A percentile compares a stretch with the other conserved stretches of the same genome.
These are phyloP conservation scores for Campaea margaritaria DNA, from an alignment of 2,888 invertebrate species.

Conservation along the genomic window DNA sequence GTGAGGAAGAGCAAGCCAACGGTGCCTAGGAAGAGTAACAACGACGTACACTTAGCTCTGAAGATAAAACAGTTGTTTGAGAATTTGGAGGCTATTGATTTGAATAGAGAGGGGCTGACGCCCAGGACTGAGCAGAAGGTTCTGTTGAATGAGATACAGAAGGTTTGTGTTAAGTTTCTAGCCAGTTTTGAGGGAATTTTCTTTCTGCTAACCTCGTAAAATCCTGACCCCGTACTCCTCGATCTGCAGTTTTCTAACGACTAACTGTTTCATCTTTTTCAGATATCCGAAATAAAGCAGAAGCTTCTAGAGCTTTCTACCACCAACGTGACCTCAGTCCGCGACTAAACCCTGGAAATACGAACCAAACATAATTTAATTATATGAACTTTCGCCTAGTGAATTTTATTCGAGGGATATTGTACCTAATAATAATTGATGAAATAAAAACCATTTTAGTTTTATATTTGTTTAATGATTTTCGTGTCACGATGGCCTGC, in stretches of 20 bases:
- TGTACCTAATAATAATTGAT: too few species aligned
- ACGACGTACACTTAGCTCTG: constrained; percentile 72
- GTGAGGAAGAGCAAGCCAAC: constrained; percentile 60
- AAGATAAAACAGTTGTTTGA: constrained; percentile 77
- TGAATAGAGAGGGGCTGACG: constrained; percentile 70
- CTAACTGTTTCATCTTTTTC: constrained; percentile 51
- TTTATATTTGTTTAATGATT: constrained; percentile 57
- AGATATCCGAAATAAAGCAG: constrained; percentile 85
- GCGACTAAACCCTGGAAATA: constrained; percentile 43
- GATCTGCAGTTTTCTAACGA: neutral
- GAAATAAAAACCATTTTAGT: neutral
- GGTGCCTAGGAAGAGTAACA: constrained; percentile 65
- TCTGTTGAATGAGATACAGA: constrained; percentile 84
- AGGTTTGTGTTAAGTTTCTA: constrained; percentile 67
- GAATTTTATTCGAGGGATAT: too few species aligned
- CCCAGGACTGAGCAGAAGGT: constrained; percentile 83
- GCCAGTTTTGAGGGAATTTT: too few species aligned
- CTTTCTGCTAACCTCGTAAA: too few species aligned
- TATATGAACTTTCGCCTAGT: too few species aligned
- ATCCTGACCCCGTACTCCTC: neutral
- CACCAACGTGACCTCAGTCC: constrained; percentile 57
- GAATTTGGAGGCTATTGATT: constrained; percentile 73
- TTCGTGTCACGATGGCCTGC: constrained; percentile 55
- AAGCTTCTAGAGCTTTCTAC: constrained; percentile 78
- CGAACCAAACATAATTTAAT: too few species aligned